Evolutionary conservation across 2,113 vertebrate species (phyloP).

Genomic region (Gambusia holbrooki): DNA sequence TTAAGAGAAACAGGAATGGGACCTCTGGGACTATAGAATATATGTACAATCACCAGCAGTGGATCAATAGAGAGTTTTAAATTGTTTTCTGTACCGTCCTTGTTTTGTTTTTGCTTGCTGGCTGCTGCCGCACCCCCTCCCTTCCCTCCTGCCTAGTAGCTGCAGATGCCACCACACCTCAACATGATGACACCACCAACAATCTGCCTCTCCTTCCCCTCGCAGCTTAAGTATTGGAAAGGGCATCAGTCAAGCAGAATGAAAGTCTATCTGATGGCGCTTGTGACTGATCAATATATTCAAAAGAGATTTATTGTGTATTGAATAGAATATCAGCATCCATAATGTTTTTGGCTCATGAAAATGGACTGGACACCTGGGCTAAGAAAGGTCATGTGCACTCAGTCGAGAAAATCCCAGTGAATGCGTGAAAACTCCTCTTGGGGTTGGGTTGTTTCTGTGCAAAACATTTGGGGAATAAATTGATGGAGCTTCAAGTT

Average conservation of each 20-base stretch:
- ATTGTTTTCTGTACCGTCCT: constrained; percentile 81
- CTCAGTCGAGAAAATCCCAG: not conserved
- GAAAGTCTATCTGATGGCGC: constrained; percentile 62
- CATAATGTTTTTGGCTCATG: constrained; percentile 70
- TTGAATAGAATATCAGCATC: constrained; percentile 81
- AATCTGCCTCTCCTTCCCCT: constrained; percentile 19
- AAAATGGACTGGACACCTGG: constrained; percentile 31
- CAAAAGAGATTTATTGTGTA: constrained; percentile 76
- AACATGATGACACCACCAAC: constrained; percentile 39
- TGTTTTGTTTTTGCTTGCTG: constrained; percentile 67
- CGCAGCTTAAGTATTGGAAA: constrained; percentile 54
- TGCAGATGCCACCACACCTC: constrained; percentile 35
- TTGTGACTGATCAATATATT: constrained; percentile 80
- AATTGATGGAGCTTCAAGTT: not conserved
- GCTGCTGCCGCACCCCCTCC: not conserved
- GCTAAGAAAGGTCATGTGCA: constrained; percentile 39
- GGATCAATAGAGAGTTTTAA: constrained; percentile 87
- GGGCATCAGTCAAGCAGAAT: constrained; percentile 57
- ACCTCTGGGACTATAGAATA: constrained; percentile 81
- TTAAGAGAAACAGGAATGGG: constrained; percentile 83
- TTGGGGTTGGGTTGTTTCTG: not conserved
- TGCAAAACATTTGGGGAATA: not conserved
- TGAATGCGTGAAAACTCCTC: not conserved
- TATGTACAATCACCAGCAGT: constrained; percentile 85
- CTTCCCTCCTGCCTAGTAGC: not conserved